phyloP scores from a whole-genome alignment of 2,888 invertebrate genomes.

The Campoplex capitator region DNA sequence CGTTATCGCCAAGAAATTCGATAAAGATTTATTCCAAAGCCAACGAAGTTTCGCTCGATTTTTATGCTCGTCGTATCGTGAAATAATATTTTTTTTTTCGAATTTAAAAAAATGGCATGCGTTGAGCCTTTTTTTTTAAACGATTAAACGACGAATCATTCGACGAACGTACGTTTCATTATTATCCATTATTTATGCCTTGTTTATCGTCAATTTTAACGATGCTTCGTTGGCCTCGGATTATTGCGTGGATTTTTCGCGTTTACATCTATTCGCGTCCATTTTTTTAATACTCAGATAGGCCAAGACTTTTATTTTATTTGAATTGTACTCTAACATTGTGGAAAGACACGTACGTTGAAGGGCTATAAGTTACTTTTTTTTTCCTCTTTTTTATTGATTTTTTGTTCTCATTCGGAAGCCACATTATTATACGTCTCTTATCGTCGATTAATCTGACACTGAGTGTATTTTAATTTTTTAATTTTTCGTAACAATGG shows the following conservation, averaged over 20 bases:
- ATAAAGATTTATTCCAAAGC: slow-evolving; percentile 37
- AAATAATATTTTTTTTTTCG: not conserved
- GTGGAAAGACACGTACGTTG: slow-evolving; percentile 66
- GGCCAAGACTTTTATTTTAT: slow-evolving; percentile 61
- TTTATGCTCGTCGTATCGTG: slow-evolving; percentile 16
- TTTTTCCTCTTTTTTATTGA: not conserved
- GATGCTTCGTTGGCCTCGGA: slow-evolving; percentile 37
- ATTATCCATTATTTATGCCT: not conserved
- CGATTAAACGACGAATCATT: not conserved
- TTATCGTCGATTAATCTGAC: slow-evolving; percentile 57
- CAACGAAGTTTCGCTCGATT: slow-evolving; percentile 42
- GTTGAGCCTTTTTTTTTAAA: slow-evolving; percentile 1
- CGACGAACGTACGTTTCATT: not conserved
- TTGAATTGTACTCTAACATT: slow-evolving; percentile 68
- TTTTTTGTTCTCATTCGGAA: slow-evolving; percentile 41
- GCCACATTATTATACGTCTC: slow-evolving; percentile 60
- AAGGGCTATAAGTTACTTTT: slow-evolving; percentile 51
- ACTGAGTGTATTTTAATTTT: slow-evolving; percentile 27
- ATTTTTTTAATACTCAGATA: slow-evolving; percentile 45
- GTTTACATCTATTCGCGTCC: slow-evolving; percentile 57
- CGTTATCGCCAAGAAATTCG: slow-evolving; percentile 52
- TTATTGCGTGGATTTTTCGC: slow-evolving; percentile 42
- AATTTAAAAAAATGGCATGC: not conserved
- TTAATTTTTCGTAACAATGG: slow-evolving; percentile 38
- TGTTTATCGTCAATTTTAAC: slow-evolving; percentile 3